These are phyloP conservation scores for Kryptolebias ocellatus DNA, from an alignment of 2,797 vertebrate genomes.

Conservation along the genomic window DNA sequence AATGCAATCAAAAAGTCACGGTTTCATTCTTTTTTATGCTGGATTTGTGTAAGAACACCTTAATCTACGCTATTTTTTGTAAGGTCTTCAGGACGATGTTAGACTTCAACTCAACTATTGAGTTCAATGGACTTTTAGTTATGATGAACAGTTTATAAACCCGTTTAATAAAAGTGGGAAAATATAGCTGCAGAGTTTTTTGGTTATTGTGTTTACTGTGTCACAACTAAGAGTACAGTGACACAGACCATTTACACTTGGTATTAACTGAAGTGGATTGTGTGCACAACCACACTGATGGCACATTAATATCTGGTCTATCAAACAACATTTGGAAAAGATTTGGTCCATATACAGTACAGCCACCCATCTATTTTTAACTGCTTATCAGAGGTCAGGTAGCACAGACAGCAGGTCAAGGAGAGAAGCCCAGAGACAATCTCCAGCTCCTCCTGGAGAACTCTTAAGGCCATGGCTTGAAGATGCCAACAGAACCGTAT, in stretches of 20 bases:
- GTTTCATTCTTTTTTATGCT: neutral
- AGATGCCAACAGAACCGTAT: too few relatives aligned
- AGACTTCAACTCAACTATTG: conserved; percentile 5
- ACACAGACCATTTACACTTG: conserved; percentile 3
- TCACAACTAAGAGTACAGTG: neutral
- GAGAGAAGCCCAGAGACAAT: too few relatives aligned
- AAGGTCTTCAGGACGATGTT: conserved; percentile 30
- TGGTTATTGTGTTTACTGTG: neutral
- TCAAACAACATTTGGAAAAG: neutral
- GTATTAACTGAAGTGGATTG: neutral
- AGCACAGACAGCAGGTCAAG: too few relatives aligned
- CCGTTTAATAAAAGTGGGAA: neutral
- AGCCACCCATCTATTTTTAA: too few relatives aligned
- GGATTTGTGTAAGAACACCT: neutral
- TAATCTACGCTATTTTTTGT: neutral
- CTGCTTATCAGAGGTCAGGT: too few relatives aligned
- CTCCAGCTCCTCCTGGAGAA: too few relatives aligned
- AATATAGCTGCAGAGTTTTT: neutral
- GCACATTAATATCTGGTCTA: too few relatives aligned
- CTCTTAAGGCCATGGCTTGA: too few relatives aligned
- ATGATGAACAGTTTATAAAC: neutral
- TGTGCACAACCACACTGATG: neutral
- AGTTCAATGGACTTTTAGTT: conserved; percentile 22
- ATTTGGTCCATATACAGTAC: neutral
- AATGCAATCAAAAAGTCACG: conserved; percentile 57